A percentile compares a stretch with the other conserved stretches of the same genome.
Evolutionary conservation across 2,797 vertebrate species (phyloP).

Genomic region (Rhadinocentrus ornatus): DNA sequence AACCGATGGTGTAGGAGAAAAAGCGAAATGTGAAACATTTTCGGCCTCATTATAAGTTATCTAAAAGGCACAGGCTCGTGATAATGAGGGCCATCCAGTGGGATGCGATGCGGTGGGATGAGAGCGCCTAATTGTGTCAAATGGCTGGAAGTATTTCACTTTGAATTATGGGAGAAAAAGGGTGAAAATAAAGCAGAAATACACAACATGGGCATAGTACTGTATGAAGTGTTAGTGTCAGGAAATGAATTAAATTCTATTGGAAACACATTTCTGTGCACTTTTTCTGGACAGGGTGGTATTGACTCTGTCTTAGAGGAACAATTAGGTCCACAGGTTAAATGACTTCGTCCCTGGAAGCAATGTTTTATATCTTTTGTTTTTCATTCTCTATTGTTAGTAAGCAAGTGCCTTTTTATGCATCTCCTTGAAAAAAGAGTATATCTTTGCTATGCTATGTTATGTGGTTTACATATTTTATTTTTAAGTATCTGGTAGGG

Average conservation of each 20-base stretch:
- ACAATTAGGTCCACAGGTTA: not conserved
- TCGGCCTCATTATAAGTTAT: constrained; percentile 84
- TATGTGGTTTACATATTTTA: no score
- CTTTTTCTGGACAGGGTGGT: constrained; percentile 37
- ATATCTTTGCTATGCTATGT: no score
- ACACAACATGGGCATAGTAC: constrained; percentile 51
- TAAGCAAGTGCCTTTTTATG: not conserved
- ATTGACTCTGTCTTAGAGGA: constrained; percentile 19
- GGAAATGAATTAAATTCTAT: constrained; percentile 67
- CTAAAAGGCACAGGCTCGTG: constrained; percentile 78
- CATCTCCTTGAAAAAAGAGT: not conserved
- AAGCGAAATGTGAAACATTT: constrained; percentile 82
- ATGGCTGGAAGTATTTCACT: constrained; percentile 82
- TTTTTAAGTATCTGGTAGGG: no score
- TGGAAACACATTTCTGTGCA: constrained; percentile 38
- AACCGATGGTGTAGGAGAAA: constrained; percentile 79
- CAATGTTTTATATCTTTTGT: not conserved
- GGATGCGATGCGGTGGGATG: constrained; percentile 75
- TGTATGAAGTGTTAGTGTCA: constrained; percentile 53
- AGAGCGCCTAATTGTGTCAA: constrained; percentile 82
- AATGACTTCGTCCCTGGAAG: not conserved
- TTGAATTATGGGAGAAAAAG: constrained; percentile 73
- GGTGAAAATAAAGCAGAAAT: constrained; percentile 55
- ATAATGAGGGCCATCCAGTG: constrained; percentile 82
- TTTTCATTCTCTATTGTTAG: not conserved